A percentile compares a stretch with the other conserved stretches of the same genome.
Evolutionary conservation across 1,140 invertebrate genomes (phyloP).

Genomic region (Danaus plexippus): DNA sequence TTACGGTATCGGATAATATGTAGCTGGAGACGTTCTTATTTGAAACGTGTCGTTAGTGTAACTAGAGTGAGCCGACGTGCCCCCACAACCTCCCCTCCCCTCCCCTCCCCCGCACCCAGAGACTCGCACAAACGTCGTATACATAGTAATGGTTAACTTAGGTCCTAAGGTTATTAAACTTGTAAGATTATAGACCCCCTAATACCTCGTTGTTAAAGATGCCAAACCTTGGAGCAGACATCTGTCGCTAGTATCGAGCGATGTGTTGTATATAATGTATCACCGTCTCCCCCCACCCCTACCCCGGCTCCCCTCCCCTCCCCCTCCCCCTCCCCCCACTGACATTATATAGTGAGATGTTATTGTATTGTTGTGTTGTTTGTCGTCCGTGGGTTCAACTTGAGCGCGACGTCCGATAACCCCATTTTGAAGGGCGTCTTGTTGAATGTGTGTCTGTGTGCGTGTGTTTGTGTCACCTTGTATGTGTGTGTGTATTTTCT

Average conservation of each 20-base stretch:
- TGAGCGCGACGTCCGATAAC: slow-evolving; percentile 32
- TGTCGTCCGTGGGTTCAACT: not conserved
- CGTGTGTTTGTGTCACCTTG: slow-evolving; percentile 16
- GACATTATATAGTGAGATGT: too few species aligned
- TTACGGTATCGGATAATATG: too few species aligned
- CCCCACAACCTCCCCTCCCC: not conserved
- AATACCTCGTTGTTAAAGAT: not conserved
- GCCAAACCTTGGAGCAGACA: too few species aligned
- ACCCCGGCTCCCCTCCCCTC: too few species aligned
- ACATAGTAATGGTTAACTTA: slow-evolving; percentile 1
- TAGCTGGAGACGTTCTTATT: too few species aligned
- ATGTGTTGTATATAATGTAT: too few species aligned
- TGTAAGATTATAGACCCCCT: not conserved
- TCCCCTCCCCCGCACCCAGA: not conserved
- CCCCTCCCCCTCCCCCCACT: too few species aligned
- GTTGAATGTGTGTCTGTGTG: slow-evolving; percentile 26
- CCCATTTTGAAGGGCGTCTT: slow-evolving; percentile 42
- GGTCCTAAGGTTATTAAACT: not conserved
- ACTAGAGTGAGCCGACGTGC: too few species aligned
- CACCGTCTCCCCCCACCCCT: too few species aligned
- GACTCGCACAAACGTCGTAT: not conserved
- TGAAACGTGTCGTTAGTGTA: too few species aligned
- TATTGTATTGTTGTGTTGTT: too few species aligned
- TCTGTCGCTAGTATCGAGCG: too few species aligned
- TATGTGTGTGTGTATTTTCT: slow-evolving; percentile 5